A percentile compares a stretch with the other conserved stretches of the same genome.
phyloP scores from a whole-genome alignment of 2,888 invertebrate genomes.

The Punctoribates punctum region DNA sequence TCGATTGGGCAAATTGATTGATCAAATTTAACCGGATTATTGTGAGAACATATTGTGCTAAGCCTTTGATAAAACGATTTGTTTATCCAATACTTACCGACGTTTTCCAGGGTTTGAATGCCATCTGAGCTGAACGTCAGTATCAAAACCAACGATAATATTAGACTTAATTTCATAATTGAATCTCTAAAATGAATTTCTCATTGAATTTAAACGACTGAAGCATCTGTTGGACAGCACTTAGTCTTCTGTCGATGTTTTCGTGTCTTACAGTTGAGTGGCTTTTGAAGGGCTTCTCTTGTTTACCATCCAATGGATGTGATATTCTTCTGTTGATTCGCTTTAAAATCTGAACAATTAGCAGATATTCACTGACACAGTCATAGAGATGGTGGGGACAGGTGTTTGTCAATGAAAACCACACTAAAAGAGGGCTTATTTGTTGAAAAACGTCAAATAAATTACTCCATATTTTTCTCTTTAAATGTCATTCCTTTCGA shows the following conservation, averaged over 20 bases:
- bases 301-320: neutral
- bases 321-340: neutral
- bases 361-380: no score
- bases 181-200: no score
- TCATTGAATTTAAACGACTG: no score
- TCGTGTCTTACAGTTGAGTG: neutral
- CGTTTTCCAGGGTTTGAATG: neutral
- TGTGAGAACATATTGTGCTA: neutral
- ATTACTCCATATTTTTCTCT: no score
- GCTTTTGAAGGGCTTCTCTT: neutral
- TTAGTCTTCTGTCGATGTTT: neutral
- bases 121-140: neutral
- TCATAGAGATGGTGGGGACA: no score
- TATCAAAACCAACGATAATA: neutral
- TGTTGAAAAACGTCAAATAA: no score
- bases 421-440: no score
- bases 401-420: no score
- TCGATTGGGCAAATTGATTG: no score
- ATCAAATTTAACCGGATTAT: neutral
- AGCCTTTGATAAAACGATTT: neutral
- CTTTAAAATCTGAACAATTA: neutral
- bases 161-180: neutral
- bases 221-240: no score
- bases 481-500: no score
- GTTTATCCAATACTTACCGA: slow-evolving; percentile 9